Evolutionary conservation across 2,888 invertebrate genomes (phyloP).

Genomic region (Parapristionchus giblindavisi): DNA sequence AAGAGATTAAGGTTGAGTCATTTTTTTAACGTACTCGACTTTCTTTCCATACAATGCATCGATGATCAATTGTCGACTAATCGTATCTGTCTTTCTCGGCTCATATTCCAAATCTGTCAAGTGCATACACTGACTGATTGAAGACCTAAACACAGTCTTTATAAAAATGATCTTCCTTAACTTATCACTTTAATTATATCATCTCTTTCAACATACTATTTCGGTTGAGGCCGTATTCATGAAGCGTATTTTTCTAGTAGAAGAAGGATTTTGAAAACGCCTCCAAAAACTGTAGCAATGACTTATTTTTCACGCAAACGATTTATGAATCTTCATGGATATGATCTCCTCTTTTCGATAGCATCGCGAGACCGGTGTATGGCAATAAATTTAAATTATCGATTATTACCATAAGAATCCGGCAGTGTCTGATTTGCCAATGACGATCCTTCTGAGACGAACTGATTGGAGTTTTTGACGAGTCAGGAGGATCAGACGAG

Average conservation of each 20-base stretch:
- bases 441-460: slow-evolving; percentile 1
- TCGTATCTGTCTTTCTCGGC: slow-evolving; percentile 1
- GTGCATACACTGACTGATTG: slow-evolving; percentile 1
- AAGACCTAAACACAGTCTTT: background rate
- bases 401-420: slow-evolving; percentile 15
- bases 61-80: slow-evolving; percentile 1
- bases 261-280: too few relatives aligned
- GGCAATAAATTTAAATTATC: too few relatives aligned
- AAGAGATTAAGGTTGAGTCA: too few relatives aligned
- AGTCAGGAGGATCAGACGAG: slow-evolving; percentile 26
- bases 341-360: too few relatives aligned
- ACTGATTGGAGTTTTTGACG: slow-evolving; percentile 8
- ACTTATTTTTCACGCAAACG: too few relatives aligned
- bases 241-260: too few relatives aligned
- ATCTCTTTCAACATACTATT: too few relatives aligned
- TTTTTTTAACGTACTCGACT: background rate
- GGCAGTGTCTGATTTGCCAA: background rate
- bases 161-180: background rate
- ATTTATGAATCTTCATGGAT: too few relatives aligned
- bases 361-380: too few relatives aligned
- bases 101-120: slow-evolving; percentile 12
- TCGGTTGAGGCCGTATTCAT: too few relatives aligned
- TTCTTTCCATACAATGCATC: slow-evolving; percentile 14
- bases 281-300: too few relatives aligned
- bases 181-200: background rate